Evolutionary conservation across 2,888 invertebrate genomes (phyloP).

Genomic region (Drosophila formosana): DNA sequence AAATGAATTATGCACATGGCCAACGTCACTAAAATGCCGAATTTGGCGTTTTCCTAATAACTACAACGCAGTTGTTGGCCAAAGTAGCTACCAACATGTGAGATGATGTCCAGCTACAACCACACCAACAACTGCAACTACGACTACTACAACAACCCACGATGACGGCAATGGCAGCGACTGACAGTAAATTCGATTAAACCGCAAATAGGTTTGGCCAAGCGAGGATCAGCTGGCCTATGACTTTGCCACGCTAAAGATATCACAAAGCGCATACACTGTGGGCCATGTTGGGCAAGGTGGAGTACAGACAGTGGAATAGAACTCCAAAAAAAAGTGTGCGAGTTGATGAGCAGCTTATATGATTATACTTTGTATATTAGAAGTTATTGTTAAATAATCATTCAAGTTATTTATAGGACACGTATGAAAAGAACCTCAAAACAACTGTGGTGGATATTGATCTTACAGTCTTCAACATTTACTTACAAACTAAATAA

Average conservation of each 20-base stretch:
- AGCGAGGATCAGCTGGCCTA: constrained; percentile 66
- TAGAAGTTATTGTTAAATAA: too few species aligned
- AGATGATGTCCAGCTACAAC: constrained; percentile 60
- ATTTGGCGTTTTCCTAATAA: constrained; percentile 73
- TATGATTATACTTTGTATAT: too few species aligned
- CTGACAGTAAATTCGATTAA: constrained; percentile 81
- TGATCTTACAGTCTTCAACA: too few species aligned
- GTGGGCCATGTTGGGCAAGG: constrained; percentile 36
- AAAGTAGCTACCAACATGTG: constrained; percentile 59
- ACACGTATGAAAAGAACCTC: too few species aligned
- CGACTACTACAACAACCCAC: constrained; percentile 10
- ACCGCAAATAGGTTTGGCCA: constrained; percentile 78
- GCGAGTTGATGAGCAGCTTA: background rate
- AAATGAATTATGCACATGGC: constrained; percentile 70
- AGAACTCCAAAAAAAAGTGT: background rate
- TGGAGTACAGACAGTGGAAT: background rate
- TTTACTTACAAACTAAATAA: too few species aligned
- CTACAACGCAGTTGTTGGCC: constrained; percentile 53
- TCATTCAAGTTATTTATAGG: too few species aligned
- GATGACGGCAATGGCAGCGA: constrained; percentile 53
- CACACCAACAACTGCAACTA: constrained; percentile 16
- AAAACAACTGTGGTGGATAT: too few species aligned
- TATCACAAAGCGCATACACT: constrained; percentile 37
- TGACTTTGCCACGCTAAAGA: constrained; percentile 48
- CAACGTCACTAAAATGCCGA: constrained; percentile 69